Conservation (phyloP, 2,797 vertebrate species). For the Paramormyrops hopkinsi region DNA sequence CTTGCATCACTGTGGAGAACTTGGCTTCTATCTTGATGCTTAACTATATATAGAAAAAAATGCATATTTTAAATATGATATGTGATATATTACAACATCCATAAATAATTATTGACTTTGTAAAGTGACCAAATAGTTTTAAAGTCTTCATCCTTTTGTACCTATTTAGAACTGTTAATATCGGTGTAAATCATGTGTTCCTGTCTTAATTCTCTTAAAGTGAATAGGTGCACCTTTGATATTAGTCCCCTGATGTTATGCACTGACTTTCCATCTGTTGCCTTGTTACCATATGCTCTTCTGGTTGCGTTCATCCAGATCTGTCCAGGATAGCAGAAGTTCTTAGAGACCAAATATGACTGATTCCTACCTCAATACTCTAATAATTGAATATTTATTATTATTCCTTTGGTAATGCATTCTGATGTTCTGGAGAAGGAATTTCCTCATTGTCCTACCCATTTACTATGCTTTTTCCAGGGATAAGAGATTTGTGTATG, state of each 20-base stretch:
- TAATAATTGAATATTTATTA: neutral
- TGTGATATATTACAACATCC: neutral
- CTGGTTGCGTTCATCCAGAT: neutral
- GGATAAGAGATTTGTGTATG: neutral
- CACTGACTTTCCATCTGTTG: neutral
- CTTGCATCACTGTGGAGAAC: neutral
- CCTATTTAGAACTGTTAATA: neutral
- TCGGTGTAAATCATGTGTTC: neutral
- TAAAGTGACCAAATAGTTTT: neutral
- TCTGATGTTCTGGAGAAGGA: neutral
- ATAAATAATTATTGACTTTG: neutral
- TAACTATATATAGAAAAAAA: neutral
- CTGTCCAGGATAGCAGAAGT: neutral
- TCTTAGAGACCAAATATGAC: conserved; percentile 11
- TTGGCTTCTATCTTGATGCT: neutral
- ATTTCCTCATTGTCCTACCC: neutral
- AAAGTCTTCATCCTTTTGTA: neutral
- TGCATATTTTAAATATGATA: neutral
- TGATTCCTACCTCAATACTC: neutral
- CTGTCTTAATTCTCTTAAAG: neutral
- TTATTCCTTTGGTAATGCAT: neutral
- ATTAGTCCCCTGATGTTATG: neutral
- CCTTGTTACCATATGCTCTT: neutral
- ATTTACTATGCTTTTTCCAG: neutral
- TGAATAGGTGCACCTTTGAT: neutral